Evolutionary conservation across 2,113 vertebrate genomes (phyloP), one percentile per base, ranked within the genome.

Genomic region (Benitochromis conjunctus): DNA sequence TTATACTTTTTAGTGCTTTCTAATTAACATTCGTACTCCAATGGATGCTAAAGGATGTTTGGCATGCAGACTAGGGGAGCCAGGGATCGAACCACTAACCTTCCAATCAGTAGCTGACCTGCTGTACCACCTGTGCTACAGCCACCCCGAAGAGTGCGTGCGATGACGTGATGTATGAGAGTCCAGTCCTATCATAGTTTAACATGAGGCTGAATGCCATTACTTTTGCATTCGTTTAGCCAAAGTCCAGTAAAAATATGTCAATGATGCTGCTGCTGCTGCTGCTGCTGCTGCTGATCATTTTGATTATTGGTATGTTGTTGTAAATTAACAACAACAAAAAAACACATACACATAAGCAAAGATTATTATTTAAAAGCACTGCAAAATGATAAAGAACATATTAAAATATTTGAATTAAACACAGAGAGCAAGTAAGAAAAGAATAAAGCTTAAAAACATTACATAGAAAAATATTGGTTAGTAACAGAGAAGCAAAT

Each of bases 301-400:
- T 24, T 24, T 24, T 69, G 12, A 5, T 14, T 69, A 24, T 69
- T 43, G 38, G n/a, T 16, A 69, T 43, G 5, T 24, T 69, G 0
- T 24, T 69, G 12, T 24, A 9, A 69, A 69, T 43, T 69, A 69
- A 43, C 4, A 24, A 1, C 18, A 51, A 3, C 9, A 19, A 12
- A 9, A 3, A 7, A 1, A 0, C 3, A 26, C 21, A 11, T 16
- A 48, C 0, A 26, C 8, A 18, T 48, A 29, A 26, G 0, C 5
- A 29, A 71, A 26, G 66, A 18, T 71, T 16, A 7, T 41, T 43
- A 46, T 18, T 71, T 46, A 18, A 48, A 29, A 74, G 8, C 21
- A 48, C 43, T 11, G 14, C 24, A 74, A 29, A 74, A 74, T 74
- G 13, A 1, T 48, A 74, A 74, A 48, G 9, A 29, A 29, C 48